These are phyloP conservation scores for Potorous gilbertii DNA, from an alignment of 2,797 vertebrate species.

Conservation along the genomic window DNA sequence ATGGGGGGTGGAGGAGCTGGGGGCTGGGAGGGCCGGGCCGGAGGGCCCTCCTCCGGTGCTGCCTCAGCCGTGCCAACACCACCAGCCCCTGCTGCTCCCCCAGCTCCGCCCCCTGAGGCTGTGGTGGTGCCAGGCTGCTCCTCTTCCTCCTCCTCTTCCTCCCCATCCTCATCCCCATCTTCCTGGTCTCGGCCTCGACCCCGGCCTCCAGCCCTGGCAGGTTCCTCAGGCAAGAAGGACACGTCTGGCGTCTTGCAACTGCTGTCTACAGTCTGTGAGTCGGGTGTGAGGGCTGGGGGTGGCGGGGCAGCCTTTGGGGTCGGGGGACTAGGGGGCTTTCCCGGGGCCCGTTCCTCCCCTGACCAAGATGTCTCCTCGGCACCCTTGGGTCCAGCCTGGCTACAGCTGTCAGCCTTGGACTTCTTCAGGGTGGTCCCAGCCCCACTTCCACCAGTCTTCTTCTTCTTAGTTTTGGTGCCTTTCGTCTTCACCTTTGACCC, in stretches of 20 bases:
- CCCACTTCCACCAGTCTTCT: constrained; percentile 62
- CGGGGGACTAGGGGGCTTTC: constrained; percentile 75
- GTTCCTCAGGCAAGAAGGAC: constrained; percentile 89
- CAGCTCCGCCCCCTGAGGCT: constrained; percentile 82
- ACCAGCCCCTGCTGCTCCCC: constrained; percentile 80
- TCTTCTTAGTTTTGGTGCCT: constrained; percentile 81
- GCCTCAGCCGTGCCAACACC: constrained; percentile 87
- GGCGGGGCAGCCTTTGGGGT: constrained; percentile 78
- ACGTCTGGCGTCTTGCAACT: constrained; percentile 95
- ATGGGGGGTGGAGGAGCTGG: constrained; percentile 83
- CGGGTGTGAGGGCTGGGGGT: constrained; percentile 90
- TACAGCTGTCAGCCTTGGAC: constrained; percentile 85
- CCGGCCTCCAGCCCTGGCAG: constrained; percentile 71
- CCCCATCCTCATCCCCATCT: constrained; percentile 72
- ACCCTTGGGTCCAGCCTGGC: constrained; percentile 78
- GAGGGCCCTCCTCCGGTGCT: constrained; percentile 83
- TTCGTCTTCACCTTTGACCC: constrained; percentile 81
- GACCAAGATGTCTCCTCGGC: constrained; percentile 86
- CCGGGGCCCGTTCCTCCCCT: constrained; percentile 73
- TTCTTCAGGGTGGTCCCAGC: constrained; percentile 79
- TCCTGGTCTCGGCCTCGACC: constrained; percentile 73
- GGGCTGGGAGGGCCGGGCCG: constrained; percentile 75
- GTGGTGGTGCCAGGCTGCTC: constrained; percentile 84
- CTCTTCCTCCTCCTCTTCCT: constrained; percentile 77
- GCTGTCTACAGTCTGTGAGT: constrained; percentile 96